phyloP scores from a whole-genome alignment of 2,113 vertebrate species.

The Lophotis ruficrista region DNA sequence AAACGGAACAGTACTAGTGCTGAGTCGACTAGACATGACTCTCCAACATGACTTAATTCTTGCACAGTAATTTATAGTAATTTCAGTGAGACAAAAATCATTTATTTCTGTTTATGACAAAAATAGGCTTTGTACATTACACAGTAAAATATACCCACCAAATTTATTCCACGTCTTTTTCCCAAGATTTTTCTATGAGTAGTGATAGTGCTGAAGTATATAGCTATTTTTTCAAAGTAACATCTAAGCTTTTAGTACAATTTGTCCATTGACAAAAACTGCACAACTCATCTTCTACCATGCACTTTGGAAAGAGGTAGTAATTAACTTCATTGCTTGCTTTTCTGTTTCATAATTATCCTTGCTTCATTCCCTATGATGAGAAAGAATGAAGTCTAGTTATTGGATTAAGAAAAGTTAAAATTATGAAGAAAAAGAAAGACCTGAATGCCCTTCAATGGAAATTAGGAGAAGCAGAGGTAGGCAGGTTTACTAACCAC shows the following conservation, averaged over 20 bases:
- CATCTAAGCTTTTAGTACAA: not conserved
- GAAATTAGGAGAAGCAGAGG: not conserved
- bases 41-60: not conserved
- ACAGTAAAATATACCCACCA: not conserved
- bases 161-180: not conserved
- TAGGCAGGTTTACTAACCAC: not conserved
- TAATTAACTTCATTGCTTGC: not conserved
- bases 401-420: not conserved
- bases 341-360: not conserved
- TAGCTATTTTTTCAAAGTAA: not conserved
- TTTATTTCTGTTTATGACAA: not conserved
- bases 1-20: not conserved
- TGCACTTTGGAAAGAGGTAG: not conserved
- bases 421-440: not conserved
- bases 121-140: not conserved
- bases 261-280: not conserved
- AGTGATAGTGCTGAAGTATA: not conserved
- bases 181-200: not conserved
- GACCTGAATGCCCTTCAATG: not conserved
- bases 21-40: not conserved
- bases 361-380: not conserved
- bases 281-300: not conserved
- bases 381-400: not conserved
- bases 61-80: too few species aligned
- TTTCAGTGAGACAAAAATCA: not conserved